Conservation (phyloP, 2,888 invertebrate genomes). For the Adela reaumurella region DNA sequence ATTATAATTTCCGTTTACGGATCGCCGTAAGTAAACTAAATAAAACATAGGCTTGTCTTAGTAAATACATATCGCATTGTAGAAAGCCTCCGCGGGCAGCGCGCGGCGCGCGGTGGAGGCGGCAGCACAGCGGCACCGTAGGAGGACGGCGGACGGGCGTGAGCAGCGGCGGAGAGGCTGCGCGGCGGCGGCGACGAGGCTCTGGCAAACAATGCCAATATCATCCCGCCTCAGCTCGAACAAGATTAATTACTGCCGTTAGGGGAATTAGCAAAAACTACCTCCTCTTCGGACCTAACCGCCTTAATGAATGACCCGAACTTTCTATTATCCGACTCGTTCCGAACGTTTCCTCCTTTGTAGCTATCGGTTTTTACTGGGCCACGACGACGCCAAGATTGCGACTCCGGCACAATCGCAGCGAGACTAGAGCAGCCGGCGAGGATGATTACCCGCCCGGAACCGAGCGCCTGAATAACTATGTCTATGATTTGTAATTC, state of each 20-base stretch:
- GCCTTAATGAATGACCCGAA: not conserved
- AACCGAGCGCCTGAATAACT: not conserved
- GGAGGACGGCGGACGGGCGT: not conserved
- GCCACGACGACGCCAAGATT: too few species aligned
- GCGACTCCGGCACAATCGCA: not conserved
- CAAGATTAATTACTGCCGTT: not conserved
- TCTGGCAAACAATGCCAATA: not conserved
- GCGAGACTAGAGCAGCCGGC: not conserved
- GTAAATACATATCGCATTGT: too few species aligned
- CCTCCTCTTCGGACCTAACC: not conserved
- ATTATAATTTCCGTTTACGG: too few species aligned
- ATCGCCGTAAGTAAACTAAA: too few species aligned
- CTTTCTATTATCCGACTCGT: not conserved
- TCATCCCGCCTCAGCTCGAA: not conserved
- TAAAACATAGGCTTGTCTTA: too few species aligned
- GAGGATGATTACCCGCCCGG: not conserved
- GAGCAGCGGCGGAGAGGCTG: not conserved
- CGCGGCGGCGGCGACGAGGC: not conserved
- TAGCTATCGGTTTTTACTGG: not conserved
- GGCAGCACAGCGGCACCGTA: too few species aligned
- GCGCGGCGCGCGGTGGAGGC: too few species aligned
- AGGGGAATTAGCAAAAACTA: not conserved
- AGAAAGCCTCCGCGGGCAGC: too few species aligned
- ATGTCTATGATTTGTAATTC: not conserved
- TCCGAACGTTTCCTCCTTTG: not conserved